Conservation (phyloP, 2,888 invertebrate species). For the Chloroclysta siterata region DNA sequence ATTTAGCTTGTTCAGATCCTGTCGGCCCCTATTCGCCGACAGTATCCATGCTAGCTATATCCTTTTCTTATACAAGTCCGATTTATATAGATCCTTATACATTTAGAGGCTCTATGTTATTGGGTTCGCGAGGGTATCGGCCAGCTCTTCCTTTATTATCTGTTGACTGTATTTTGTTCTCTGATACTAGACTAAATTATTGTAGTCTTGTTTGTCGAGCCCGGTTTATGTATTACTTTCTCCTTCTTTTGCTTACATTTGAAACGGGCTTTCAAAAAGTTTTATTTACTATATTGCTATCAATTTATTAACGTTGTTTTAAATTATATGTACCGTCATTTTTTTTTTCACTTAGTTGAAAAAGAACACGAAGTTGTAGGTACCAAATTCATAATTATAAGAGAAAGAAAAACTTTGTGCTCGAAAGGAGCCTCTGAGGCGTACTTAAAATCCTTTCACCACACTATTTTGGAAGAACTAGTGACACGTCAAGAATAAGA, state of each 20-base stretch:
- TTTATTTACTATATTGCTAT: neutral
- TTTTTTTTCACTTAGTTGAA: too few relatives aligned
- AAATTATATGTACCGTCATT: too few relatives aligned
- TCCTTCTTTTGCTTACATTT: neutral
- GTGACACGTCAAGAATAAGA: too few relatives aligned
- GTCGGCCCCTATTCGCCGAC: constrained; percentile 54
- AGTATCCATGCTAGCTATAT: constrained; percentile 60
- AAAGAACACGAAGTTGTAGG: too few relatives aligned
- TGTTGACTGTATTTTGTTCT: constrained; percentile 67
- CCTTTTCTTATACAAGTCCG: constrained; percentile 60
- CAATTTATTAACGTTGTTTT: too few relatives aligned
- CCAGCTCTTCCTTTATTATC: constrained; percentile 66
- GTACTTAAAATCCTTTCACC: too few relatives aligned
- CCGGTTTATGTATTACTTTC: constrained; percentile 49
- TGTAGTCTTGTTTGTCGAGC: constrained; percentile 53
- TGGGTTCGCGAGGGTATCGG: constrained; percentile 60
- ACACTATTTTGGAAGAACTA: too few relatives aligned
- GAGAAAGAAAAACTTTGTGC: too few relatives aligned
- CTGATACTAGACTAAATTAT: constrained; percentile 62
- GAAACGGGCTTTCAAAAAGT: neutral
- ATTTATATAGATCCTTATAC: constrained; percentile 58
- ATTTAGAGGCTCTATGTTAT: constrained; percentile 59
- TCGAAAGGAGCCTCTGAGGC: too few relatives aligned
- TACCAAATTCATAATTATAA: too few relatives aligned
- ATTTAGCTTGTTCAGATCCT: constrained; percentile 56